Percentiles rank a stretch among this genome's conserved stretches.
phyloP scores from a whole-genome alignment of 2,888 invertebrate genomes.

The Ephialtes manifestator region DNA sequence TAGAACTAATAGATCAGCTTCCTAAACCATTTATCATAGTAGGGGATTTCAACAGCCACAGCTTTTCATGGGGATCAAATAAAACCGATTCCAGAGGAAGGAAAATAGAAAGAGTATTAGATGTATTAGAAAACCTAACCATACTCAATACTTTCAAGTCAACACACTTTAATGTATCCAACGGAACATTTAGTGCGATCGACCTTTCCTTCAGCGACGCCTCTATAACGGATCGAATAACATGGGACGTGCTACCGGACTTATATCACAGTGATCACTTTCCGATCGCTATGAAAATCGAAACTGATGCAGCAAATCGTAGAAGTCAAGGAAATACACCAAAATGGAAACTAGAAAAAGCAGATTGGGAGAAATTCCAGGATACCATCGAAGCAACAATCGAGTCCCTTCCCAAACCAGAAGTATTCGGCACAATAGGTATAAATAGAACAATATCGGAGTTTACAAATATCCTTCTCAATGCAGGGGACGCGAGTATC shows the following conservation, averaged over 20 bases:
- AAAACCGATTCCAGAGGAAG: slow-evolving; percentile 51
- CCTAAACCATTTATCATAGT: slow-evolving; percentile 72
- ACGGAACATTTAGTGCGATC: slow-evolving; percentile 49
- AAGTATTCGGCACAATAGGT: neutral
- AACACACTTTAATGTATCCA: slow-evolving; percentile 64
- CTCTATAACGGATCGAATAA: neutral
- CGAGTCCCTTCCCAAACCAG: neutral
- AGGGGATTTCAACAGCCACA: slow-evolving; percentile 74
- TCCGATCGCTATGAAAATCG: slow-evolving; percentile 2
- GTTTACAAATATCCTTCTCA: neutral
- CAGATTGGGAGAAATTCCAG: neutral
- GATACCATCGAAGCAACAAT: neutral
- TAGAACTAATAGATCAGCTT: slow-evolving; percentile 67
- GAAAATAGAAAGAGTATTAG: slow-evolving; percentile 49
- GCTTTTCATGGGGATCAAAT: slow-evolving; percentile 66
- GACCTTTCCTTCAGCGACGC: slow-evolving; percentile 54
- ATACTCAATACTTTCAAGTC: slow-evolving; percentile 52
- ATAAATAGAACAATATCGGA: neutral
- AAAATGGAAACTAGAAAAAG: neutral
- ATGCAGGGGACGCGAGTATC: neutral
- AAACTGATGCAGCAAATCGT: neutral
- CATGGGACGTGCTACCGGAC: slow-evolving; percentile 10
- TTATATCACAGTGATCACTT: slow-evolving; percentile 64
- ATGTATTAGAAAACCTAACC: slow-evolving; percentile 39
- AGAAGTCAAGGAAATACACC: neutral